Evolutionary conservation across 2,888 invertebrate species (phyloP).

Genomic region (Sceliomorpha sp.): DNA sequence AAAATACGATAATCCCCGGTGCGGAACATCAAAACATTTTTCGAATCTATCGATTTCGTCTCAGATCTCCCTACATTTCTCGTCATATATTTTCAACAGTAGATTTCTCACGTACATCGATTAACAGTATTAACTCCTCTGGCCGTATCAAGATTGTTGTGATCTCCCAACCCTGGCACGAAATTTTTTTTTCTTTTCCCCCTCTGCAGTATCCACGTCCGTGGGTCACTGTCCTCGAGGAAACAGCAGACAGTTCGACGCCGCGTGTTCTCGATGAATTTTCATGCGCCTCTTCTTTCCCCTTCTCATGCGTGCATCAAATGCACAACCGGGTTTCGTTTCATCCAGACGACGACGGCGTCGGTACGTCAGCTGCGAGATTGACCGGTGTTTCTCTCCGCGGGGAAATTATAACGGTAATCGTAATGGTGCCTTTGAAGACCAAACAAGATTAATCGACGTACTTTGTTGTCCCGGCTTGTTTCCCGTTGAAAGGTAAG

Average conservation of each 20-base stretch:
- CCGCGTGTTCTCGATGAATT: slow-evolving; percentile 60
- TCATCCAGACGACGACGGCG: neutral
- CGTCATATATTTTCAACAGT: slow-evolving; percentile 2
- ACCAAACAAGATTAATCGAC: too few species aligned
- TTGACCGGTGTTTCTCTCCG: too few species aligned
- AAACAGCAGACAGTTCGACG: slow-evolving; percentile 64
- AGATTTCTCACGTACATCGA: slow-evolving; percentile 23
- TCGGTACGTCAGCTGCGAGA: neutral
- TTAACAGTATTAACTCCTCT: slow-evolving; percentile 28
- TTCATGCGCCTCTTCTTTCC: slow-evolving; percentile 54
- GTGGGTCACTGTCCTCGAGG: slow-evolving; percentile 64
- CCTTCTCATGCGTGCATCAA: slow-evolving; percentile 29
- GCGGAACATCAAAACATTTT: too few species aligned
- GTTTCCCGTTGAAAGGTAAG: too few species aligned
- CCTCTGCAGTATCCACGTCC: slow-evolving; percentile 31
- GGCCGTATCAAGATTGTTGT: slow-evolving; percentile 24
- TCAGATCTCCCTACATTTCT: too few species aligned
- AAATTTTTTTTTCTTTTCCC: slow-evolving; percentile 47
- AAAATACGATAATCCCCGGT: too few species aligned
- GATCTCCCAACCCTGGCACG: slow-evolving; percentile 55
- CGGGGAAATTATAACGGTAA: too few species aligned
- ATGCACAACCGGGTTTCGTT: slow-evolving; percentile 33
- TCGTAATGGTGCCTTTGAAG: too few species aligned
- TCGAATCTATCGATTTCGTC: too few species aligned
- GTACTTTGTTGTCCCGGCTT: too few species aligned